Percentiles rank a stretch among this genome's conserved stretches.
Evolutionary conservation across 2,113 vertebrate genomes (phyloP).

Genomic region (Catharus minimus): DNA sequence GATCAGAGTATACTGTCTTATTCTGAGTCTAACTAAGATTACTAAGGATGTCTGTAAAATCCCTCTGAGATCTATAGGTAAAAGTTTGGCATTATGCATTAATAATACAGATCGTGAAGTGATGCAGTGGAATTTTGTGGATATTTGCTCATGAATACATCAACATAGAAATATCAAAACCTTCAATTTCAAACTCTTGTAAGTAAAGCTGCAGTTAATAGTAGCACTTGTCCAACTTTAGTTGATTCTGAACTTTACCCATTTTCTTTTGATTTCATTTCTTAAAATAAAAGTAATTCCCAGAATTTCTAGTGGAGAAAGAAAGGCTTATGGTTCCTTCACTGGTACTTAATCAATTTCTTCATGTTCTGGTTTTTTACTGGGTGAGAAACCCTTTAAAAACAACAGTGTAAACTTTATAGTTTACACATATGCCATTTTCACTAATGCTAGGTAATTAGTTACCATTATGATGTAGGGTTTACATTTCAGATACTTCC

Average conservation of each 20-base stretch:
- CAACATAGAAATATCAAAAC: neutral
- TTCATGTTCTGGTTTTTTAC: neutral
- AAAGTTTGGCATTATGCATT: conserved; percentile 20
- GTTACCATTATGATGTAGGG: neutral
- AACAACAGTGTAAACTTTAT: neutral
- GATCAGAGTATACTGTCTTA: neutral
- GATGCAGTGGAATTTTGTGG: conserved; percentile 9
- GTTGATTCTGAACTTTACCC: neutral
- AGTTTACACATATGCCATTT: neutral
- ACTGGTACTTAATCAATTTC: neutral
- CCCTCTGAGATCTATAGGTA: neutral
- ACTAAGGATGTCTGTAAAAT: neutral
- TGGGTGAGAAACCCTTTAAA: neutral
- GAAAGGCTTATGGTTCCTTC: neutral
- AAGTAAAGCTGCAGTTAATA: neutral
- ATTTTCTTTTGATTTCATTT: neutral
- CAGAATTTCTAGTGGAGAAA: neutral
- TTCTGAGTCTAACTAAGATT: neutral
- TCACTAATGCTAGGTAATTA: neutral
- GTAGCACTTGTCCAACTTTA: neutral
- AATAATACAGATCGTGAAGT: conserved; percentile 11
- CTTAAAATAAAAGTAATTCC: neutral
- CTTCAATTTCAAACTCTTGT: neutral
- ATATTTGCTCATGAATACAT: conserved; percentile 20
- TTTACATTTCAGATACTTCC: neutral